Percentiles rank a stretch among this genome's conserved stretches.
phyloP scores from a whole-genome alignment of 2,888 invertebrate species.

The Ferdinandea cuprea region DNA sequence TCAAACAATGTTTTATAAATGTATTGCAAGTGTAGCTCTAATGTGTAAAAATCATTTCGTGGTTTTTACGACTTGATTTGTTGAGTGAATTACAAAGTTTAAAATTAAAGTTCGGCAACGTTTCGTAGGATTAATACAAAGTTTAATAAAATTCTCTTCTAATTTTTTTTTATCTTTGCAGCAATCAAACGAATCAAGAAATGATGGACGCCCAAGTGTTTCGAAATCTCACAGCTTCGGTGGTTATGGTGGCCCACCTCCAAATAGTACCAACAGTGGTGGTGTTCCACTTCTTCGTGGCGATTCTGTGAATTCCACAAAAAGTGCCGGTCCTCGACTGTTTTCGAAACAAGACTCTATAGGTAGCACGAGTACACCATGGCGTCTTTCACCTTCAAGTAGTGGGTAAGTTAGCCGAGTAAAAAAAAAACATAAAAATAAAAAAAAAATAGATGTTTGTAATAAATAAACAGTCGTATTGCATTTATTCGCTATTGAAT shows the following conservation, averaged over 20 bases:
- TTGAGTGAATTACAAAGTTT: too few relatives aligned
- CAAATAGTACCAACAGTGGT: constrained; percentile 86
- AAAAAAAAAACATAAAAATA: too few relatives aligned
- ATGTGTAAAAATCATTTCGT: too few relatives aligned
- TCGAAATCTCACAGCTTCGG: constrained; percentile 95
- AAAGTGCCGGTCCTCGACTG: constrained; percentile 86
- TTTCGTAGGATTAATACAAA: too few relatives aligned
- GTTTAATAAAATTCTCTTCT: too few relatives aligned
- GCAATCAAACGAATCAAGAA: constrained; percentile 79
- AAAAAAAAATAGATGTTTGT: constrained; percentile 15
- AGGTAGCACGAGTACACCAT: constrained; percentile 81
- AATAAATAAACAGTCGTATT: constrained; percentile 43
- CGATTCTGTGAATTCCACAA: constrained; percentile 87
- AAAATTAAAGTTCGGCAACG: too few relatives aligned
- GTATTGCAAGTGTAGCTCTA: too few relatives aligned
- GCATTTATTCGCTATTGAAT: constrained; percentile 66
- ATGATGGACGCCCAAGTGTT: constrained; percentile 84
- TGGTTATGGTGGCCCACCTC: constrained; percentile 87
- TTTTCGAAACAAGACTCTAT: constrained; percentile 88
- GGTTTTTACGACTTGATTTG: too few relatives aligned
- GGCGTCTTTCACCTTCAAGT: constrained; percentile 83
- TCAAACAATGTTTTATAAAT: too few relatives aligned
- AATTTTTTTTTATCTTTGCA: constrained; percentile 75
- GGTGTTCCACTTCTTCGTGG: constrained; percentile 84
- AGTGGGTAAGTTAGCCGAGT: constrained; percentile 81